A percentile compares a stretch with the other conserved stretches of the same genome.
phyloP scores from a whole-genome alignment of 2,797 vertebrate species.

The Okamejei kenojei region DNA sequence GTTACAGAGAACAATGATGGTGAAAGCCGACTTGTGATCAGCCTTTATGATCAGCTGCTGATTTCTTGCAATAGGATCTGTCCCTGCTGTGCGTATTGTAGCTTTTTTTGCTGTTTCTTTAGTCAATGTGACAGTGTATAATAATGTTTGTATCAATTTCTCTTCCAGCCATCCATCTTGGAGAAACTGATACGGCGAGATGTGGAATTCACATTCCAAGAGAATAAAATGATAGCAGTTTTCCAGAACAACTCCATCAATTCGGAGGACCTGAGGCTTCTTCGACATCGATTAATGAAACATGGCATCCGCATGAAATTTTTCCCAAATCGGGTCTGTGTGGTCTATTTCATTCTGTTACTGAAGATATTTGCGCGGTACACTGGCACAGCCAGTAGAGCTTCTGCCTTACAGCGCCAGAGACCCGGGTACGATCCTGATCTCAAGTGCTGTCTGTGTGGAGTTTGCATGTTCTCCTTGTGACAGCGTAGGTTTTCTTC shows the following conservation, averaged over 20 bases:
- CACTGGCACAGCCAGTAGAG: too few species aligned
- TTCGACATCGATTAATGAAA: constrained; percentile 65
- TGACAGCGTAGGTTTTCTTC: too few species aligned
- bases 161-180: constrained; percentile 54
- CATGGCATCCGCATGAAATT: constrained; percentile 67
- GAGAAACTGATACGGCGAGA: constrained; percentile 57
- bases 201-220: constrained; percentile 57
- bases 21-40: too few species aligned
- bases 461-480: too few species aligned
- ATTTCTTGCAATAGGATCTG: neutral
- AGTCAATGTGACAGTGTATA: neutral
- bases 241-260: constrained; percentile 69
- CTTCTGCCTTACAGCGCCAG: too few species aligned
- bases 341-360: neutral
- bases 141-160: neutral
- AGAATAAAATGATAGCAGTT: constrained; percentile 74
- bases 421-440: too few species aligned
- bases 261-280: constrained; percentile 59
- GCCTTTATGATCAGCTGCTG: neutral
- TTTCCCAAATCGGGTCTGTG: constrained; percentile 73
- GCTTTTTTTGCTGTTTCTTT: neutral
- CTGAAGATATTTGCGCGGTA: too few species aligned
- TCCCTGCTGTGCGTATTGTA: neutral
- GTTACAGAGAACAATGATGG: too few species aligned
- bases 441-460: too few species aligned